Evolutionary conservation across 2,888 invertebrate species (phyloP), one percentile per base, ranked within the genome.

Genomic region (Nephrotoma flavescens): DNA sequence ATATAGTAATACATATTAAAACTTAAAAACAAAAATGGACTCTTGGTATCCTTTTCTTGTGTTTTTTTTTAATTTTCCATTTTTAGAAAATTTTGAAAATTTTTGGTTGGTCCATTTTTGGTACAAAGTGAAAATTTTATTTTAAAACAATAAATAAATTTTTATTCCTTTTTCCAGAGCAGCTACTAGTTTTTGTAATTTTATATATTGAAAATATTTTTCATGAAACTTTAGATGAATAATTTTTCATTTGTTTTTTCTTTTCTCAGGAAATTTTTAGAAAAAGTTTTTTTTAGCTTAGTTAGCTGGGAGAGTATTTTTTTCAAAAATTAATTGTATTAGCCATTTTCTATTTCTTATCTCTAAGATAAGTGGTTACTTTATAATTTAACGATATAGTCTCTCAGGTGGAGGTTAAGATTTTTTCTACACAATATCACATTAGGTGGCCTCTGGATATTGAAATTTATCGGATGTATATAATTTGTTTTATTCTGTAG

Each of bases 51-150:
- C 84, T 84, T 84, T 71, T 71, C 31, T 71, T 71, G 52, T 52
- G 71, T 71, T 71, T 71, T 71, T n/a, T 71, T 71, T 42, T 84
- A 84, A 42, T 84, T 84, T 84, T 41, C 42, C 84, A 42, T 84
- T 84, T 41, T 84, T 84, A 15, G 41, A 42, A 84, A 41, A 42
- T 84, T 84, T 84, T 42, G n/a, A 42, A 41, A 84, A 84, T 84
- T 84, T 84, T 84, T 42, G 84, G 84, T 84, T 84, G 84, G 84
- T 84, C 84, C 84, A 84, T 84, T 41, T 84, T 84, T 57, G 31
- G 31, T 71, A 71, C 71, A 71, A 71, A 71, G 71, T 71, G 71
- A 71, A 71, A 71, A 71, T 71, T 71, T 71, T 71, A 71, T 71
- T 71, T 71, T 71, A 71, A 71, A 71, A 71, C 71, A 71, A 71